Base-by-base conservation (phyloP, 2,113 vertebrate species). In the Casuarius casuarius region DNA sequence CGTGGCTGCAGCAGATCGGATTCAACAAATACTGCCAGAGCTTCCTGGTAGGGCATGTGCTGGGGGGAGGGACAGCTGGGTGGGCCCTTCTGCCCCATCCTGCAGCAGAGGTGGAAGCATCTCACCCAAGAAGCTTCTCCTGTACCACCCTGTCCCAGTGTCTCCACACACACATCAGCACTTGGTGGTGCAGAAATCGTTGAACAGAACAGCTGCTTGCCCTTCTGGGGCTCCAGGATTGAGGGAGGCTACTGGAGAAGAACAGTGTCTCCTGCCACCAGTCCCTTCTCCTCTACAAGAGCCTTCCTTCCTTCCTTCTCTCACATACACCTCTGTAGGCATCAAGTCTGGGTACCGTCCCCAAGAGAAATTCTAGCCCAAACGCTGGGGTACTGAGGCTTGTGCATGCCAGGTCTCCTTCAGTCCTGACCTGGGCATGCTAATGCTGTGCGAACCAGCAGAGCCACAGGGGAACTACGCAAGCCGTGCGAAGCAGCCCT, bases 1-100 rank as follows among this genome's bases (percentile, higher is more conserved):
- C 97, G 0, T 99, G 99, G 99, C 98, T 99, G 89, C 99, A 99
- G 97, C 99, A 99, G 97, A 98, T 99, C 0, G 99, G 99, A 95
- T 99, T 99, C 95, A 98, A 97, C 79, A 95, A 98, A 49, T 99
- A 98, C 87, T 98, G 98, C 86, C 97, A 99, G 65, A 98, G 94
- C 67, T 99, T 99, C 97, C 97, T 98, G 99, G 99, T 99, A 97
- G 76, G 96, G 88, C 48, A 9, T 1, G 7, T 67, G 23, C 10
- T 0, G 1, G 51, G 28, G 35, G 49, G 15, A 87, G 33, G 71
- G 74, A 46, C 19, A 33, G 4, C 1, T 4, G 17, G 26, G 17
- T 31, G 54, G 40, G n/a, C 5, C 17, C 35, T 82, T 68, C 72
- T 65, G 71, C 26, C 35, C 58, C 28, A 26, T 22, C 42, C 54